phyloP scores from a whole-genome alignment of 2,113 vertebrate species.

The Arizona elegans region DNA sequence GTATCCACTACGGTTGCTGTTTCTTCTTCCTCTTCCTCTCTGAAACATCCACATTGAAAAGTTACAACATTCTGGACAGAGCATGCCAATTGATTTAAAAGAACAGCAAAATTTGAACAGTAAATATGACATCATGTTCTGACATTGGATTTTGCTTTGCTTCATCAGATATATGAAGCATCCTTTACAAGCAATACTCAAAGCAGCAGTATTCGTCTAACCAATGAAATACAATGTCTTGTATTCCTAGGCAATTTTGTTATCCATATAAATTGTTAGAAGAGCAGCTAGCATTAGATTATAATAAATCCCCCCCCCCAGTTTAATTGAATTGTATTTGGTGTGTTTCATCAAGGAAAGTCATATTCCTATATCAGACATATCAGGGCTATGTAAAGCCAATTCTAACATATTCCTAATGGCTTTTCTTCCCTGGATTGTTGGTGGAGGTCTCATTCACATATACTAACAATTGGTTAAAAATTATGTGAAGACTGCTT shows the following conservation, averaged over 20 bases:
- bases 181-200: neutral
- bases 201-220: neutral
- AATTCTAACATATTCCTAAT: neutral
- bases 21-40: slow-evolving; percentile 11
- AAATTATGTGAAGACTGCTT: neutral
- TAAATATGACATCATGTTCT: neutral
- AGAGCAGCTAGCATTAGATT: neutral
- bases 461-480: neutral
- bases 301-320: neutral
- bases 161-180: neutral
- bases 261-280: neutral
- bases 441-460: neutral
- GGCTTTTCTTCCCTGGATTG: neutral
- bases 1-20: neutral
- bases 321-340: neutral
- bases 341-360: neutral
- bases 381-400: neutral
- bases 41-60: slow-evolving; percentile 33
- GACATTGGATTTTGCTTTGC: neutral
- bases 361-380: neutral
- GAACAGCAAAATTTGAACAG: neutral
- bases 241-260: neutral
- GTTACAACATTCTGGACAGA: neutral
- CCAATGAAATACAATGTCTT: neutral
- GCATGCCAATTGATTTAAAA: slow-evolving; percentile 25